phyloP scores from a whole-genome alignment of 2,797 vertebrate species.

The Gallinago nigripennis region DNA sequence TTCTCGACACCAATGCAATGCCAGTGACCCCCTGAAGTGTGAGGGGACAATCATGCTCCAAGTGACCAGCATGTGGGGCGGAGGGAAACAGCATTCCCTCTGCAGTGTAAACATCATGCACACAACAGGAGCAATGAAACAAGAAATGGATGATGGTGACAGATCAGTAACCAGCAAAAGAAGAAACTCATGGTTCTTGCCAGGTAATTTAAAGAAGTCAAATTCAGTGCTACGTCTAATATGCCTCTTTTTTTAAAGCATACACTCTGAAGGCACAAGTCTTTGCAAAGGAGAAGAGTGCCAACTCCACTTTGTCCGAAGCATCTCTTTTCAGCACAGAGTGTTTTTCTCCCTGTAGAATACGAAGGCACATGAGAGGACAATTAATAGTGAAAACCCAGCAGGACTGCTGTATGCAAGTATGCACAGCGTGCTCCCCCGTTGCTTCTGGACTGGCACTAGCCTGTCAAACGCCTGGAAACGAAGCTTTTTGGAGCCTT shows the following conservation, averaged over 20 bases:
- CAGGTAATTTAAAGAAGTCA: background rate
- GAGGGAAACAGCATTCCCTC: background rate
- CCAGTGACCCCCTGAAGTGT: background rate
- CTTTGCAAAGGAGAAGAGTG: background rate
- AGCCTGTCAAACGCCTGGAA: slow-evolving; percentile 20
- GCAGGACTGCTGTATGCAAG: slow-evolving; percentile 22
- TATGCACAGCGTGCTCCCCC: slow-evolving; percentile 10
- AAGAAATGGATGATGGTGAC: background rate
- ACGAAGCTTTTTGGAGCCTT: slow-evolving; percentile 49
- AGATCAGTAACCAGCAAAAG: background rate
- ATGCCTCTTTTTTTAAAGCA: background rate
- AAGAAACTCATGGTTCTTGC: background rate
- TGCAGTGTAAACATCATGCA: background rate
- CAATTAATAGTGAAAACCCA: slow-evolving; percentile 50
- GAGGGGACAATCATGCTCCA: background rate
- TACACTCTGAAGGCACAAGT: background rate
- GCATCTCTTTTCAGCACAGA: background rate
- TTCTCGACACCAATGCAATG: background rate
- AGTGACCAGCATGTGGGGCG: background rate
- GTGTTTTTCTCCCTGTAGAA: background rate
- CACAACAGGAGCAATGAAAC: background rate
- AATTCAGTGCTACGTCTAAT: background rate
- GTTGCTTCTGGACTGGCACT: slow-evolving; percentile 44
- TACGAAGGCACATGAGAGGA: slow-evolving; percentile 24
- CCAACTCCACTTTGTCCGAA: background rate